Base-by-base conservation (phyloP, 1,140 invertebrate genomes). In the Dendrolimus kikuchii region DNA sequence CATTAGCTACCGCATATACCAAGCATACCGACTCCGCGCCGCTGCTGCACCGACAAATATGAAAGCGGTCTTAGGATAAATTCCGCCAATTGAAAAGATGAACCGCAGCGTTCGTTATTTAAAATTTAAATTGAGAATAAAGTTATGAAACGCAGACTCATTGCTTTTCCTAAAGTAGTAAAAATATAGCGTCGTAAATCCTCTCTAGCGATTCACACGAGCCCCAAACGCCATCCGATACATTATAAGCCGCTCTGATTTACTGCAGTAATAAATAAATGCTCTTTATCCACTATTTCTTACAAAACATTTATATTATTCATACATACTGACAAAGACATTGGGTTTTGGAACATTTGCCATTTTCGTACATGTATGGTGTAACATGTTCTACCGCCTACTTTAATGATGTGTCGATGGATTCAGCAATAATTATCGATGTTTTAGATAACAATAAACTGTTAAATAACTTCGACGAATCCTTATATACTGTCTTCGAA, bases 191-290 rank as follows among this genome's bases (percentile, higher is more conserved):
- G 56, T 64, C 57, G 55, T 60, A 60, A 60, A 64, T 64, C 46
- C 6, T 44, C 40, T 41, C 37, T 5, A 36, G 46, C 44, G 46
- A 55, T 55, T 57, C 46, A 52, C 42, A 58, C 53, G 55, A 46
- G 43, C 57, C 53, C 47, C 54, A 59, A 61, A 64, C 53, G 60
- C 53, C 48, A 41, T 55, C 61, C 62, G 59, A 64, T 70, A 68
- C 65, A 67, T 67, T 72, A 72, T 68, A 68, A 66, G 57, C 65
- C 43, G 42, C 39, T 46, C 54, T 71, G 69, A 72, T 72, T 69
- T 72, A 72, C 56, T 51, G 55, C 53, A 42, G 55, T 55, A 53
- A 72, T 72, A 72, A 72, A 69, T 72, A 55, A 55, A 46, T 64
- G 57, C 61, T 60, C 60, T 53, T 56, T 59, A 55, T 60, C 60